Percentiles rank a stretch among this genome's conserved stretches.
phyloP scores from a whole-genome alignment of 2,888 invertebrate species.

The Cephus pulcher region DNA sequence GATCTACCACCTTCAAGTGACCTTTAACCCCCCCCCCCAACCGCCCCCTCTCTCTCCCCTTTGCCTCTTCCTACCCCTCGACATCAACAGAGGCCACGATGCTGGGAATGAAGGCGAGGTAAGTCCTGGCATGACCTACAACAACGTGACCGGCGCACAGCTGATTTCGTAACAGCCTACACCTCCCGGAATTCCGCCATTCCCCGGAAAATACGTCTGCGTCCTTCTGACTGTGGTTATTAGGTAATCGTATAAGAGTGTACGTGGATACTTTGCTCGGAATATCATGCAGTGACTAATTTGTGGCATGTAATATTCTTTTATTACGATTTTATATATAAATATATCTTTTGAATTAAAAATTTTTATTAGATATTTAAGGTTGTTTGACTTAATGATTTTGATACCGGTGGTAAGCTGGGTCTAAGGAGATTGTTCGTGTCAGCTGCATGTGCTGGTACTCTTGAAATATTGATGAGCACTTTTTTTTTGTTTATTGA shows the following conservation, averaged over 20 bases:
- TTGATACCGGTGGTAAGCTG: background rate
- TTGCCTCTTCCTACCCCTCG: background rate
- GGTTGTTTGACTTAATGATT: background rate
- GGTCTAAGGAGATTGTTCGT: background rate
- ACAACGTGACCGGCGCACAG: slow-evolving; percentile 53
- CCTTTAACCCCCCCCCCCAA: slow-evolving; percentile 47
- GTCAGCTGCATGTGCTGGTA: background rate
- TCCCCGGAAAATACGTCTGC: slow-evolving; percentile 34
- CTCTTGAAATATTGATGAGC: background rate
- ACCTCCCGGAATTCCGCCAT: slow-evolving; percentile 35
- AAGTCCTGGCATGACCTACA: slow-evolving; percentile 52
- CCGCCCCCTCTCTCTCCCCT: slow-evolving; percentile 19
- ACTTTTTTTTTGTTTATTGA: background rate
- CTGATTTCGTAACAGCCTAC: slow-evolving; percentile 50
- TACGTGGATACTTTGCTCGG: background rate
- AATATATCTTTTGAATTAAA: background rate
- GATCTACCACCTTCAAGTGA: slow-evolving; percentile 50
- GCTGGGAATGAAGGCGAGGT: slow-evolving; percentile 27
- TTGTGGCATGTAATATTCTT: background rate
- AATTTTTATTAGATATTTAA: too few relatives aligned
- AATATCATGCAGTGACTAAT: background rate
- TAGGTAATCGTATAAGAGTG: background rate
- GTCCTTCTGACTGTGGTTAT: background rate
- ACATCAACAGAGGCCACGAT: slow-evolving; percentile 10
- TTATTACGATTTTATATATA: background rate